A percentile compares a stretch with the other conserved stretches of the same genome.
These are phyloP conservation scores for Lypha dubia DNA, from an alignment of 2,888 invertebrate species.

Conservation along the genomic window DNA sequence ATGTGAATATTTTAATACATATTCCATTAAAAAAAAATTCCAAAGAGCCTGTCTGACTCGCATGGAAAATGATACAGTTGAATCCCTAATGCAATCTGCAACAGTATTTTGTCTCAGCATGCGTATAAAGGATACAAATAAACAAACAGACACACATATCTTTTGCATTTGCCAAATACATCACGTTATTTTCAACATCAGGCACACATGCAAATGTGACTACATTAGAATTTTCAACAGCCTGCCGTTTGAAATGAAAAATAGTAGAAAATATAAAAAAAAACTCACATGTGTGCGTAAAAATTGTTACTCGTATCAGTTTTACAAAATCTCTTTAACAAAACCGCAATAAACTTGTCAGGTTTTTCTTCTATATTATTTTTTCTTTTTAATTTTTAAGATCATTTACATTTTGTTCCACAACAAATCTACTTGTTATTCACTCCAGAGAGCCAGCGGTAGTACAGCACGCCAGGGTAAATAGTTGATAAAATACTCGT, in stretches of 20 bases:
- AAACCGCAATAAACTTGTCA: conserved; percentile 77
- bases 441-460: conserved; percentile 57
- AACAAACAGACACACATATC: conserved; percentile 10
- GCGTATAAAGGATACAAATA: conserved; percentile 44
- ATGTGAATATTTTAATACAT: conserved; percentile 51
- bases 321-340: conserved; percentile 43
- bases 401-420: conserved; percentile 62
- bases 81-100: conserved; percentile 71
- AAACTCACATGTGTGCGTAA: conserved; percentile 58
- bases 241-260: conserved; percentile 56
- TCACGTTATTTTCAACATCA: conserved; percentile 50
- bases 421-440: conserved; percentile 69
- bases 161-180: conserved; percentile 14
- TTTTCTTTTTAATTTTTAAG: conserved; percentile 57
- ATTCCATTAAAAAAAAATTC: conserved; percentile 4
- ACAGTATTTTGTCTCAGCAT: conserved; percentile 64
- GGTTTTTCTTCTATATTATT: conserved; percentile 67
- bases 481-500: conserved; percentile 8
- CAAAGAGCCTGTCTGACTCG: conserved; percentile 25
- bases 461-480: conserved; percentile 38
- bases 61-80: conserved; percentile 45
- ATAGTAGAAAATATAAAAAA: not conserved
- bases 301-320: conserved; percentile 57
- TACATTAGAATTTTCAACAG: conserved; percentile 82
- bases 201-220: conserved; percentile 74